Conservation (phyloP, 2,888 invertebrate genomes). For the Noctua janthina region DNA sequence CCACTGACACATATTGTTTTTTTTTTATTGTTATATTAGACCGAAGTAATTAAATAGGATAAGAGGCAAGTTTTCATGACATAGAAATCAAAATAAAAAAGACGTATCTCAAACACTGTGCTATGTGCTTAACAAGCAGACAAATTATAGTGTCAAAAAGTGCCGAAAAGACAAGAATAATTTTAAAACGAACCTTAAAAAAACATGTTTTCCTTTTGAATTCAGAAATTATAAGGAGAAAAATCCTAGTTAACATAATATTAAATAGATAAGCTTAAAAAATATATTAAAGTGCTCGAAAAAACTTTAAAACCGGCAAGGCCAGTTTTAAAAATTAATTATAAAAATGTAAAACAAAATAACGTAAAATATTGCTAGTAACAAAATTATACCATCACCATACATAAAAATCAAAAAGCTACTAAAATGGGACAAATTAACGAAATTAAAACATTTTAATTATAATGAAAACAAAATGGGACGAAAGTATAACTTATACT, state of each 20-base stretch:
- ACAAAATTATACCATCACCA: constrained; percentile 61
- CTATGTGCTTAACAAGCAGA: constrained; percentile 42
- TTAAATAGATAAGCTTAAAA: constrained; percentile 3
- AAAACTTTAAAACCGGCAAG: background rate
- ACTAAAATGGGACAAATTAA: constrained; percentile 49
- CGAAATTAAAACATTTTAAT: constrained; percentile 46
- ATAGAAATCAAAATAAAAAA: background rate
- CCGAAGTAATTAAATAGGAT: background rate
- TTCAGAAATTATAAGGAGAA: background rate
- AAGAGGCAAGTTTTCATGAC: background rate
- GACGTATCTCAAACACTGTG: constrained; percentile 20
- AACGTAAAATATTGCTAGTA: constrained; percentile 19
- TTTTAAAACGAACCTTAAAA: background rate
- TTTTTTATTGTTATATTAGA: background rate
- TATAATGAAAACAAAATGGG: constrained; percentile 53
- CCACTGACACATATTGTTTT: no score
- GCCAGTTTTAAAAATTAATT: background rate
- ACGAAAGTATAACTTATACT: constrained; percentile 57
- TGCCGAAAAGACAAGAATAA: constrained; percentile 11
- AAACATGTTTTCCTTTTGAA: background rate
- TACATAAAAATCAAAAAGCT: constrained; percentile 55
- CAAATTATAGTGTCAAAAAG: constrained; percentile 36
- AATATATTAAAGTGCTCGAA: constrained; percentile 5
- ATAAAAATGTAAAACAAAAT: background rate
- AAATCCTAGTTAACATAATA: background rate